phyloP scores from a whole-genome alignment of 2,888 invertebrate species.

The Gymnoscelis rufifasciata region DNA sequence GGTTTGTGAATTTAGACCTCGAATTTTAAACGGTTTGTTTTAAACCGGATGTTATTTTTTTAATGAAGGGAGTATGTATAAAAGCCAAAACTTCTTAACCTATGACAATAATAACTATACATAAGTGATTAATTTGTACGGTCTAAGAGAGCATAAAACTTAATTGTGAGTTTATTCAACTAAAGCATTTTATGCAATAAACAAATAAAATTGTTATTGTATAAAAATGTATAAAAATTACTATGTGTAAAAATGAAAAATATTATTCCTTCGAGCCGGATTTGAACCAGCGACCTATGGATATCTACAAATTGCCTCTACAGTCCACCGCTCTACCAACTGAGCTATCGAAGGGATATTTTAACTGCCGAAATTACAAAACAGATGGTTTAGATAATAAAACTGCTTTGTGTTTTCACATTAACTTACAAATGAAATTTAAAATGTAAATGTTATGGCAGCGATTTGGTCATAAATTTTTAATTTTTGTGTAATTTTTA shows the following conservation, averaged over 20 bases:
- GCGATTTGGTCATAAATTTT: no score
- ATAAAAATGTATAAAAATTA: neutral
- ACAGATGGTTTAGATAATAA: neutral
- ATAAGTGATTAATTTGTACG: neutral
- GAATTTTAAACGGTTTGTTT: conserved; percentile 21
- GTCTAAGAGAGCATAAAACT: no score
- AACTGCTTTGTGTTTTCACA: neutral
- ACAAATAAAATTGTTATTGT: neutral
- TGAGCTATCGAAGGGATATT: conserved; percentile 75
- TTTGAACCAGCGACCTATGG: conserved; percentile 85
- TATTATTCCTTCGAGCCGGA: conserved; percentile 81
- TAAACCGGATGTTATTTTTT: conserved; percentile 47
- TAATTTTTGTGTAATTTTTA: no score
- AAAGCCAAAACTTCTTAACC: no score
- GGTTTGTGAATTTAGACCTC: neutral
- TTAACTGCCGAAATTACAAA: neutral
- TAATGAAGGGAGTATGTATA: no score
- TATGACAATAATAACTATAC: neutral
- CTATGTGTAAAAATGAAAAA: no score
- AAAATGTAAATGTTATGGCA: no score
- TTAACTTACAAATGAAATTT: no score
- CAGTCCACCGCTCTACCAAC: conserved; percentile 81
- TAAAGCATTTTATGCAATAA: neutral
- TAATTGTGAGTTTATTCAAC: no score
- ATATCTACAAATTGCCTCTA: conserved; percentile 56